phyloP scores from a whole-genome alignment of 2,797 vertebrate genomes.

The Tadarida brasiliensis region DNA sequence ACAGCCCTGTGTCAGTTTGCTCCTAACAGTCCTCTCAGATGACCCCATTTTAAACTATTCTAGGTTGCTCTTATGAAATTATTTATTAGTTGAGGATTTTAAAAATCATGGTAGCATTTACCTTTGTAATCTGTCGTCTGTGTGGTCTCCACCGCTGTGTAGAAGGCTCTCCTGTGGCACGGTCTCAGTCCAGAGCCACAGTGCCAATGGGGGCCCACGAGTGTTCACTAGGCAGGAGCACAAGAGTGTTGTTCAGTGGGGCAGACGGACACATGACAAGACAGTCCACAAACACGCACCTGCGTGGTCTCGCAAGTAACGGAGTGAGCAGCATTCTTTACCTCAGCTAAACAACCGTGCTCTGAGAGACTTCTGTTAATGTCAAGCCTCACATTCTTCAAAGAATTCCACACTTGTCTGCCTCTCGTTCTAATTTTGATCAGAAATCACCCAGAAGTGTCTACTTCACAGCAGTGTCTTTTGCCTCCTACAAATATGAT shows the following conservation, averaged over 20 bases:
- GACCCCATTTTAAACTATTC: neutral
- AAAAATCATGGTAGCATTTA: neutral
- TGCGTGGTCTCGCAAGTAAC: neutral
- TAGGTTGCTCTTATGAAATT: neutral
- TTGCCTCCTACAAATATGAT: conserved; percentile 4
- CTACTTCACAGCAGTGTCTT: neutral
- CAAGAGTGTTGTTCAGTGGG: neutral
- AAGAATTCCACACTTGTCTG: neutral
- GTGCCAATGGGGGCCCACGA: neutral
- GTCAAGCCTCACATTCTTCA: neutral
- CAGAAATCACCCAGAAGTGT: conserved; percentile 25
- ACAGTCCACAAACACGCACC: neutral
- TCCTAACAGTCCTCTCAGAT: neutral
- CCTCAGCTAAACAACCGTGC: neutral
- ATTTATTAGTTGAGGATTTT: neutral
- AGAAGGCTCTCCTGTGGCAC: neutral
- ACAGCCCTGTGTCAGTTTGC: neutral
- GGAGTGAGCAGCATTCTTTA: neutral
- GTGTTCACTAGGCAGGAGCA: neutral
- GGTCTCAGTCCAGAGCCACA: neutral
- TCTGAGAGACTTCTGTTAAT: neutral
- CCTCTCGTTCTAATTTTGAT: conserved; percentile 31
- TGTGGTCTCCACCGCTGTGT: neutral
- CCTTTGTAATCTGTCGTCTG: neutral
- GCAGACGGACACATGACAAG: neutral